These are phyloP conservation scores for Nymphalis io DNA, from an alignment of 1,140 invertebrate genomes.

Conservation along the genomic window DNA sequence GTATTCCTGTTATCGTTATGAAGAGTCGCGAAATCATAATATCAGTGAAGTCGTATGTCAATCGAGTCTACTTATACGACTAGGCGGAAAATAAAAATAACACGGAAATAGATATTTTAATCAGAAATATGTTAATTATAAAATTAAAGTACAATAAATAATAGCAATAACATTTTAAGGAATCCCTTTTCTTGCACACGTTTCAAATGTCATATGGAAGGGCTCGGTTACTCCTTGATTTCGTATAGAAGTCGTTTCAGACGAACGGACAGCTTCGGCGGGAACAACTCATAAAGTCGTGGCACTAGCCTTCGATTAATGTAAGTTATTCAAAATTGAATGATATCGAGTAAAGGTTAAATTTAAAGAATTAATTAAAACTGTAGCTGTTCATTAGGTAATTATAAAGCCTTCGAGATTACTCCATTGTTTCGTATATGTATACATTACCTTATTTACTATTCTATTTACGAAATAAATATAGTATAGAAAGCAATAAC, in stretches of 20 bases:
- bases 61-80: not conserved
- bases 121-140: not conserved
- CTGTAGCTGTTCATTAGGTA: slow-evolving; percentile 61
- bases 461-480: slow-evolving; percentile 47
- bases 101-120: not conserved
- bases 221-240: not conserved
- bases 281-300: slow-evolving; percentile 70
- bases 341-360: slow-evolving; percentile 46
- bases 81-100: not conserved
- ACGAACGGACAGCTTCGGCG: slow-evolving; percentile 55
- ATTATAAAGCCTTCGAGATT: slow-evolving; percentile 69
- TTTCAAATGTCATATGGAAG: not conserved
- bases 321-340: slow-evolving; percentile 65
- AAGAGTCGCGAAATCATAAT: slow-evolving; percentile 11
- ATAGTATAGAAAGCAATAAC: slow-evolving; percentile 61
- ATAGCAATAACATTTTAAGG: too few relatives aligned
- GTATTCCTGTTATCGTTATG: slow-evolving; percentile 41
- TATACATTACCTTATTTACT: slow-evolving; percentile 44
- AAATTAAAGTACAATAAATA: not conserved
- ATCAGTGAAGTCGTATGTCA: not conserved
- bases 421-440: slow-evolving; percentile 49
- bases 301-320: slow-evolving; percentile 65
- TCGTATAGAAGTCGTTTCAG: slow-evolving; percentile 34
- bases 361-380: slow-evolving; percentile 54
- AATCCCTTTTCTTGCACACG: not conserved